These are phyloP conservation scores for Drosophila kanekoi DNA, from an alignment of 2,888 invertebrate genomes.

Conservation along the genomic window DNA sequence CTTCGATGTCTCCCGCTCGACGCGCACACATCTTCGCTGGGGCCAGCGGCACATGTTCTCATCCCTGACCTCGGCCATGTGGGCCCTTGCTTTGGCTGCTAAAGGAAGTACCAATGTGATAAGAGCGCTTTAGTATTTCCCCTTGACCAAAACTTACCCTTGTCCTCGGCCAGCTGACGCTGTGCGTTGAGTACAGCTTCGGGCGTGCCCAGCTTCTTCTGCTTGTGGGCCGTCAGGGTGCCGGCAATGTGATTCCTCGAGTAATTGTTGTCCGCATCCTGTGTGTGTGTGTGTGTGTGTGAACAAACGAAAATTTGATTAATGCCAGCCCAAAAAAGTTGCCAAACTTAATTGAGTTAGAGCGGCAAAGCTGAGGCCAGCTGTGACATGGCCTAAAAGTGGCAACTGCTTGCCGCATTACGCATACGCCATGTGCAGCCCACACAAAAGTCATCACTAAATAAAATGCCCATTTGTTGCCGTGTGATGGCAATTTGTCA, in stretches of 20 bases:
- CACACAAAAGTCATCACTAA: conserved; percentile 67
- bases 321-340: conserved; percentile 19
- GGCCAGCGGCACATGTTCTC: conserved; percentile 86
- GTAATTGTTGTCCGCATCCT: conserved; percentile 80
- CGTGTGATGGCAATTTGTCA: conserved; percentile 76
- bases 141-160: conserved; percentile 18
- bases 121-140: too few relatives aligned
- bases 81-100: conserved; percentile 81
- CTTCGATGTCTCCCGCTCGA: conserved; percentile 88
- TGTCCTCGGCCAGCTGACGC: conserved; percentile 63
- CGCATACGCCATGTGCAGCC: conserved; percentile 65
- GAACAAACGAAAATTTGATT: conserved; percentile 27
- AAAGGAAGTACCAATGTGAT: neutral
- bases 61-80: conserved; percentile 74
- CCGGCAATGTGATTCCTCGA: conserved; percentile 81
- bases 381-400: conserved; percentile 12
- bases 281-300: conserved; percentile 48
- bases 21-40: conserved; percentile 90
- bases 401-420: conserved; percentile 33
- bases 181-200: conserved; percentile 79
- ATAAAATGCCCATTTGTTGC: conserved; percentile 68
- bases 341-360: conserved; percentile 49
- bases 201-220: conserved; percentile 79
- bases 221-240: conserved; percentile 79
- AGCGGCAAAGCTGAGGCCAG: conserved; percentile 26